Conservation (phyloP, 2,888 invertebrate genomes). For the Cyclophora punctaria region DNA sequence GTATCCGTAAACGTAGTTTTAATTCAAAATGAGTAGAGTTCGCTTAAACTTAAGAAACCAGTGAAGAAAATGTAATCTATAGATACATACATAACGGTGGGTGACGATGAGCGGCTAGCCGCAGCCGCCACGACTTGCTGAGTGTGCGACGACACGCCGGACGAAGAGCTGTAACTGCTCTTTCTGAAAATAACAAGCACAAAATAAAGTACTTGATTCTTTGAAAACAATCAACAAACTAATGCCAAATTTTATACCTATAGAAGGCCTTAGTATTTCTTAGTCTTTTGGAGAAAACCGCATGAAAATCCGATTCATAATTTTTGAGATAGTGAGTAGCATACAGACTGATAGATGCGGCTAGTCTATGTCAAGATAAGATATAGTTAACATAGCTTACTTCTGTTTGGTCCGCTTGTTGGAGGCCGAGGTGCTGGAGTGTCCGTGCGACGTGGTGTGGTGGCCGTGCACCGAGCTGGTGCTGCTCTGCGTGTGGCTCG, state of each 20-base stretch:
- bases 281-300: too few relatives aligned
- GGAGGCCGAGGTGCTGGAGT: conserved; percentile 37
- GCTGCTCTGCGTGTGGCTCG: conserved; percentile 40
- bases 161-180: conserved; percentile 43
- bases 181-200: conserved; percentile 35
- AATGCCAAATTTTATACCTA: too few relatives aligned
- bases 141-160: conserved; percentile 39
- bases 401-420: conserved; percentile 66
- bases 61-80: not conserved
- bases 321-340: too few relatives aligned
- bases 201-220: too few relatives aligned
- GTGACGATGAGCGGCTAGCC: conserved; percentile 65
- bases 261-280: too few relatives aligned
- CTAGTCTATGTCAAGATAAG: too few relatives aligned
- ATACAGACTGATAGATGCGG: too few relatives aligned
- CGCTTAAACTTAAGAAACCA: too few relatives aligned
- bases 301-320: too few relatives aligned
- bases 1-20: too few relatives aligned
- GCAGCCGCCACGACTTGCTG: conserved; percentile 45
- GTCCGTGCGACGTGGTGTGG: conserved; percentile 49
- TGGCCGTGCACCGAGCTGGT: conserved; percentile 37
- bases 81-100: conserved; percentile 55
- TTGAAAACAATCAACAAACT: too few relatives aligned
- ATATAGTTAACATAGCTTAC: conserved; percentile 26
- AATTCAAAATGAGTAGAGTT: too few relatives aligned